Conservation (phyloP, 2,797 vertebrate genomes). For the Oryzias dopingdopingensis region DNA sequence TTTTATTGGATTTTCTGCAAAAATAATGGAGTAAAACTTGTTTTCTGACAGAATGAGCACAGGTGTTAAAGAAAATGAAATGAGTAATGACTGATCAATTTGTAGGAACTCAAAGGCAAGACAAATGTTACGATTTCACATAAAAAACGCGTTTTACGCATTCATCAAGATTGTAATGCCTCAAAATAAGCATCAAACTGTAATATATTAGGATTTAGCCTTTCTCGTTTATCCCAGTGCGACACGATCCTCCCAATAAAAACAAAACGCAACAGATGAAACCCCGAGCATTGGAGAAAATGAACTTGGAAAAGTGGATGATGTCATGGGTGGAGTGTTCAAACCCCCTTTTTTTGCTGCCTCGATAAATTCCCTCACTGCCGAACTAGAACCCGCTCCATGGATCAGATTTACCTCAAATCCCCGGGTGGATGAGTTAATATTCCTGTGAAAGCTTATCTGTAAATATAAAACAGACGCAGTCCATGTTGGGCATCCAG, state of each 20-base stretch:
- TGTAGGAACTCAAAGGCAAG: not conserved
- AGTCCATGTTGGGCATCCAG: constrained; percentile 49
- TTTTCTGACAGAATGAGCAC: too few relatives aligned
- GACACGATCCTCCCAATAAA: not conserved
- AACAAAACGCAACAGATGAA: constrained; percentile 67
- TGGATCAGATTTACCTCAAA: constrained; percentile 10
- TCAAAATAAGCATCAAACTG: constrained; percentile 5
- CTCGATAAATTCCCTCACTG: constrained; percentile 40
- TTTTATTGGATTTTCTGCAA: too few relatives aligned
- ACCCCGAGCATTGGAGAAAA: constrained; percentile 33
- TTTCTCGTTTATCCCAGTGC: too few relatives aligned
- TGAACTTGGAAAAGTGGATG: constrained; percentile 74
- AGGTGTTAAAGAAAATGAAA: too few relatives aligned
- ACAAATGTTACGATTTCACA: not conserved
- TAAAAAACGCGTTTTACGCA: constrained; percentile 3
- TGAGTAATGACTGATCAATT: not conserved
- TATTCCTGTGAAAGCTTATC: constrained; percentile 18
- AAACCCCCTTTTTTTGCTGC: constrained; percentile 31
- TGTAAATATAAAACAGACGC: constrained; percentile 45
- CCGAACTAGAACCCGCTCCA: constrained; percentile 1
- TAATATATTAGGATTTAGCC: too few relatives aligned
- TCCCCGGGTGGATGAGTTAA: constrained; percentile 12
- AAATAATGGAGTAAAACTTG: too few relatives aligned
- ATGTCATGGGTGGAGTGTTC: constrained; percentile 73
- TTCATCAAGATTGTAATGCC: not conserved